Percentiles rank a stretch among this genome's conserved stretches.
Conservation (phyloP, 2,888 invertebrate species). For the Andrena hattorfiana region DNA sequence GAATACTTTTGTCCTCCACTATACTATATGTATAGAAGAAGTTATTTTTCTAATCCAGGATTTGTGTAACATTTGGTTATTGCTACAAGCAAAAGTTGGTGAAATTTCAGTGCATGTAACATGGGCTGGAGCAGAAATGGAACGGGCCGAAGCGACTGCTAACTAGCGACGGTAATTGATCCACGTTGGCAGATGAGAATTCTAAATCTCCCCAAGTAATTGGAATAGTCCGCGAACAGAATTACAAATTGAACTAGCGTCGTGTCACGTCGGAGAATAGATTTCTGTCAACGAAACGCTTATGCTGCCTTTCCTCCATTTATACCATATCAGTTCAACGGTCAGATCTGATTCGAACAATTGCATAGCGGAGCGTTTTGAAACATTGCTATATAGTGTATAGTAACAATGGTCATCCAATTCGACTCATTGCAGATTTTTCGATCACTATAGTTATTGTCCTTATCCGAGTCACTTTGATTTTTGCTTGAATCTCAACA, state of each 20-base stretch:
- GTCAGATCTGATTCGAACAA: neutral
- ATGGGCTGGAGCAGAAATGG: constrained; percentile 2
- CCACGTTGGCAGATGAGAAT: constrained; percentile 16
- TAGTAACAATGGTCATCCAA: too few species aligned
- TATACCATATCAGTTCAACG: neutral
- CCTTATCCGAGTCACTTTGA: too few species aligned
- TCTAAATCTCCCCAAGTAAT: constrained; percentile 28
- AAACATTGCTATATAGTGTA: too few species aligned
- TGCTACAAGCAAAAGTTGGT: neutral
- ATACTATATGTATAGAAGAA: too few species aligned
- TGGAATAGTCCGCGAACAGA: constrained; percentile 24
- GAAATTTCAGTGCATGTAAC: neutral
- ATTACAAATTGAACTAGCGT: constrained; percentile 40
- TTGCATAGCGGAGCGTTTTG: neutral
- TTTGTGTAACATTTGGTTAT: neutral
- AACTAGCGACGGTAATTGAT: constrained; percentile 25
- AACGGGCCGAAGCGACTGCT: constrained; percentile 4
- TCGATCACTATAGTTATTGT: too few species aligned
- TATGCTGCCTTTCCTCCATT: neutral
- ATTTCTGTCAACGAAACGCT: constrained; percentile 30
- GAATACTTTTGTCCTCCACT: too few species aligned
- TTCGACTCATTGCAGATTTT: too few species aligned
- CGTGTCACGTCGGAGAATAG: constrained; percentile 12
- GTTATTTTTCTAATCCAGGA: neutral
- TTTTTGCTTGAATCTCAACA: too few species aligned